Base-by-base conservation (phyloP, 1,140 invertebrate species). In the Diabrotica undecimpunctata region DNA sequence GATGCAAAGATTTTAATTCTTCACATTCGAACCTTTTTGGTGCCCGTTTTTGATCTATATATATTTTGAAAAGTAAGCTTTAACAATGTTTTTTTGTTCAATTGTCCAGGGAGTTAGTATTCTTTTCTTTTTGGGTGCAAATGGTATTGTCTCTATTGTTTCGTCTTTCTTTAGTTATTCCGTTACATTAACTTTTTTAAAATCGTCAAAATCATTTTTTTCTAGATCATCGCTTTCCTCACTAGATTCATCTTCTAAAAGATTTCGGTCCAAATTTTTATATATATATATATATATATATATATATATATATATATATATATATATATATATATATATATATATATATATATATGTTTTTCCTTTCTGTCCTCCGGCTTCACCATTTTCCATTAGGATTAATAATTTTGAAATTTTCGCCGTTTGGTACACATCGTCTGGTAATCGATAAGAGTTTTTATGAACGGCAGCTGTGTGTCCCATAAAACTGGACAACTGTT, bases 291-390 rank as follows among this genome's bases (percentile, higher is more conserved):
- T n/a, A n/a, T n/a, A n/a, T n/a, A n/a, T n/a, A n/a, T n/a, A n/a
- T n/a, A n/a, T n/a, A n/a, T n/a, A n/a, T n/a, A n/a, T n/a, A n/a
- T n/a, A n/a, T n/a, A n/a, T n/a, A n/a, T n/a, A n/a, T n/a, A n/a
- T n/a, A n/a, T n/a, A n/a, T n/a, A n/a, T n/a, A n/a, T n/a, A n/a
- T n/a, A n/a, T n/a, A n/a, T n/a, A n/a, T n/a, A n/a, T n/a, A n/a
- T n/a, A n/a, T 36, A 78, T 60, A n/a, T 78, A 70, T 54, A 78
- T 78, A 57, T 79, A 54, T 60, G 68, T 58, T 70, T 78, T 77
- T 38, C 71, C 72, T 73, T 69, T 74, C 53, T 53, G 77, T 51
- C 65, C 11, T 46, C 69, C 70, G 55, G 71, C 73, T 66, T 71
- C 64, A 5, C 76, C 74, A 61, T 72, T 71, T 70, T 51, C 35